These are phyloP conservation scores for Enteromius unitaeniatus DNA, from an alignment of 2,797 vertebrate species.

Conservation along the genomic window DNA sequence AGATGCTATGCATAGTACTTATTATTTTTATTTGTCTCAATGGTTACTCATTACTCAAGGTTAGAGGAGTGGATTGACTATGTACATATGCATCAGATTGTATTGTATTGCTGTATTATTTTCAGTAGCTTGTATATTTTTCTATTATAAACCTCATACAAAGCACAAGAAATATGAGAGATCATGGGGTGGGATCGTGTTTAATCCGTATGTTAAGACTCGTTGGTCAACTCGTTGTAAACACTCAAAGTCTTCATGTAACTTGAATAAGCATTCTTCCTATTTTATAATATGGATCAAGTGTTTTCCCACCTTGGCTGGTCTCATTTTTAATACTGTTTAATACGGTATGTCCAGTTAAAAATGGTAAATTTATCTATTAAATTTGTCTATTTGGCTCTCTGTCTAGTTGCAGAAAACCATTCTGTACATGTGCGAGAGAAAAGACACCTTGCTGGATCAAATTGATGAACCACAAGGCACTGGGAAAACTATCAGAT, in stretches of 20 bases:
- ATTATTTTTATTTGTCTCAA: neutral
- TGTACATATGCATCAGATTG: neutral
- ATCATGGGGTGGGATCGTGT: neutral
- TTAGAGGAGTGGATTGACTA: neutral
- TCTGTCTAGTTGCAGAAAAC: neutral
- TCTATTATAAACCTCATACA: neutral
- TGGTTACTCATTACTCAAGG: conserved; percentile 5
- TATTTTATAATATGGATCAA: neutral
- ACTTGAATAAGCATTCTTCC: neutral
- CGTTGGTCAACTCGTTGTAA: neutral
- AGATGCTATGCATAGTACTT: conserved; percentile 9
- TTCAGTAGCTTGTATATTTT: neutral
- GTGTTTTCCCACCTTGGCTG: neutral
- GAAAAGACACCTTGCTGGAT: neutral
- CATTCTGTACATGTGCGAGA: neutral
- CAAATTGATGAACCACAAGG: neutral
- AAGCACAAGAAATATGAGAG: neutral
- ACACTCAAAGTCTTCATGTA: neutral
- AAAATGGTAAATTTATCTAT: neutral
- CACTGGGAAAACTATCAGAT: neutral
- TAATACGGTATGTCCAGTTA: neutral
- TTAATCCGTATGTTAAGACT: neutral
- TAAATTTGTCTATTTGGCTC: neutral
- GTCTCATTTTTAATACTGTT: neutral
- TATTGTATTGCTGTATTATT: neutral